These are phyloP conservation scores for Matsumurasca onukii DNA, from an alignment of 1,140 invertebrate species.

Conservation along the genomic window DNA sequence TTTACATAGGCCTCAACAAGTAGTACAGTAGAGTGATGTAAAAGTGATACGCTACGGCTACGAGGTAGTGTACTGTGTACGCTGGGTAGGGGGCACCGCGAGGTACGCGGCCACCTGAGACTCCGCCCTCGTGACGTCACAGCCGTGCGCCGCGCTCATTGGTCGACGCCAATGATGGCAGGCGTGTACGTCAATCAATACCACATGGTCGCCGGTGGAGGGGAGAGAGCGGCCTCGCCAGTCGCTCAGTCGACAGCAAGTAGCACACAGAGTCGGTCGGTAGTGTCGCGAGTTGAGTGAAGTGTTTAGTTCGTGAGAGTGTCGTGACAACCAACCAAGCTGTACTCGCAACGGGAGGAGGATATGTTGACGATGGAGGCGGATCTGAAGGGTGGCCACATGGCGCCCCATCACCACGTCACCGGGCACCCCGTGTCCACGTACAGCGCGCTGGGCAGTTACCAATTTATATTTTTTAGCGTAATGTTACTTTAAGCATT, in stretches of 20 bases:
- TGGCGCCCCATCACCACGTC: conserved; percentile 49
- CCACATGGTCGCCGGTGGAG: conserved; percentile 24
- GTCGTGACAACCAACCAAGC: conserved; percentile 50
- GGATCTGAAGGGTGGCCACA: conserved; percentile 80
- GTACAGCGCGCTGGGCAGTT: conserved; percentile 65
- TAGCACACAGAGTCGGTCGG: background rate
- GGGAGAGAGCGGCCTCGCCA: conserved; percentile 21
- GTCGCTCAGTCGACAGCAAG: background rate
- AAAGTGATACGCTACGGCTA: too few relatives aligned
- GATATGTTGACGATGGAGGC: conserved; percentile 87
- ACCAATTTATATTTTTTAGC: too few relatives aligned
- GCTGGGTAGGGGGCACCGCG: background rate
- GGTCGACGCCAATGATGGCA: conserved; percentile 39
- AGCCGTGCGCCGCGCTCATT: conserved; percentile 31
- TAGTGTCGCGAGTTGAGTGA: conserved; percentile 1
- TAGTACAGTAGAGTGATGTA: conserved; percentile 22
- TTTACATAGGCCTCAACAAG: conserved; percentile 38
- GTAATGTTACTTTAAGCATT: too few relatives aligned
- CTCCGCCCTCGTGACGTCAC: conserved; percentile 36
- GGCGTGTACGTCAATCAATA: conserved; percentile 41
- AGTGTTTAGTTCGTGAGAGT: conserved; percentile 14
- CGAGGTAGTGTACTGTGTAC: background rate
- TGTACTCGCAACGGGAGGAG: conserved; percentile 68
- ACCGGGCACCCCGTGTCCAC: conserved; percentile 48
- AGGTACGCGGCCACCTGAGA: conserved; percentile 14